Evolutionary conservation across 2,113 vertebrate genomes (phyloP), one percentile per base, ranked within the genome.

Genomic region (Notarius lentiginosus): DNA sequence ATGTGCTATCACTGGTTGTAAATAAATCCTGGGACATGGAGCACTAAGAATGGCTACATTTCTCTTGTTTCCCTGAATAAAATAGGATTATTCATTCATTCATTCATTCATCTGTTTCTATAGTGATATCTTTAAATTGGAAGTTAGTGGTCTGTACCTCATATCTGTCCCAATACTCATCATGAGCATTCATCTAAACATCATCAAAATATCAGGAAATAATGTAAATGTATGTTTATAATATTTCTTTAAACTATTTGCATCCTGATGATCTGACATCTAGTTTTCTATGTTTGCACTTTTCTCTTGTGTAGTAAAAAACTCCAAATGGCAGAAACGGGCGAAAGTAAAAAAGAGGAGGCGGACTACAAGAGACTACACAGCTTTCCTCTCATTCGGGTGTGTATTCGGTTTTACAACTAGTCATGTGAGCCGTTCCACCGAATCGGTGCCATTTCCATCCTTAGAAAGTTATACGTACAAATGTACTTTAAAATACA

Each of bases 281-380:
- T 20, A 55, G 14, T 61, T 73, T 27, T 47, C 15, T 61, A 5
- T 89, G 12, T 58, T 51, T 84, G 8, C 58, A 18, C 5, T 5
- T 56, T 30, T 85, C 41, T 58, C 10, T 27, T 63, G 5, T 55
- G 34, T 34, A 89, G 89, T 82, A 61, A 63, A 84, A 63, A 63
- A 58, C 63, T 76, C 30, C 87, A 85, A 90, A 97, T 97, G 96
- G 96, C 96, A 86, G 96, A 96, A 84, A 93, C 93, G 0, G 94
- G 92, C 63, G 96, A 97, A 89, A 94, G 94, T 76, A 97, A 96
- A 90, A 97, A 97, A 91, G 96, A 97, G 0, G 96, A 97, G 5
- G 95, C 96, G 34, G 97, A 97, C 87, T 97, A 97, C 93, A 97
- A 97, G 91, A 94, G 96, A 80, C 94, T 97, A 82, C 97, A 97